Conservation (phyloP, 1,140 invertebrate genomes). For the Teleogryllus occipitalis region DNA sequence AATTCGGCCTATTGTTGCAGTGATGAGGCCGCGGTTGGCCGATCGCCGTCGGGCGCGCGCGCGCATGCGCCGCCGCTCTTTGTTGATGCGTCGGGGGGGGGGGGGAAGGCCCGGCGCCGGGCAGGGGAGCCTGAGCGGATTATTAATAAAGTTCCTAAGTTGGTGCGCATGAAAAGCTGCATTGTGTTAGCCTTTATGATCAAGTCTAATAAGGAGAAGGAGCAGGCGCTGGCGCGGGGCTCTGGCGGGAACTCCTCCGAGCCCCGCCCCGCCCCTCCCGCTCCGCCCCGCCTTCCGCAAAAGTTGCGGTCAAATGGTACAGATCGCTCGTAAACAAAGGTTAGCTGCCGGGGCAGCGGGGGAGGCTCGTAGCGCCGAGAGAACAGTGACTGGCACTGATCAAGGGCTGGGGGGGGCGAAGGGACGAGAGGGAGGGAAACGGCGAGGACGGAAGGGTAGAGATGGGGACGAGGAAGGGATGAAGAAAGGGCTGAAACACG, state of each 20-base stretch:
- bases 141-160: slow-evolving; percentile 8
- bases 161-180: slow-evolving; percentile 12
- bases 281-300: background rate
- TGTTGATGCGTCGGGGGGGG: too few species aligned
- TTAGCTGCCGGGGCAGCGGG: background rate
- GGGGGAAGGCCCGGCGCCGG: background rate
- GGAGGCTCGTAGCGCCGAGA: background rate
- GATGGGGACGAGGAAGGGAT: too few species aligned
- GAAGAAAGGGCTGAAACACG: too few species aligned
- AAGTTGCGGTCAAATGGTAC: slow-evolving; percentile 11
- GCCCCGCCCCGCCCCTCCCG: too few species aligned
- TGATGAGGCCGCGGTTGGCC: background rate
- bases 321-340: slow-evolving; percentile 12
- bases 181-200: slow-evolving; percentile 18
- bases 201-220: slow-evolving; percentile 15
- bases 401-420: too few species aligned
- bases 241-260: background rate
- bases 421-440: too few species aligned
- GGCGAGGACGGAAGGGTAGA: too few species aligned
- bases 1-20: slow-evolving; percentile 1
- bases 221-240: background rate
- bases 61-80: too few species aligned
- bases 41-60: background rate
- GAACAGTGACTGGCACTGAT: background rate
- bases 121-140: background rate